Evolutionary conservation across 2,888 invertebrate species (phyloP).

Genomic region (Trichogramma evanescens): DNA sequence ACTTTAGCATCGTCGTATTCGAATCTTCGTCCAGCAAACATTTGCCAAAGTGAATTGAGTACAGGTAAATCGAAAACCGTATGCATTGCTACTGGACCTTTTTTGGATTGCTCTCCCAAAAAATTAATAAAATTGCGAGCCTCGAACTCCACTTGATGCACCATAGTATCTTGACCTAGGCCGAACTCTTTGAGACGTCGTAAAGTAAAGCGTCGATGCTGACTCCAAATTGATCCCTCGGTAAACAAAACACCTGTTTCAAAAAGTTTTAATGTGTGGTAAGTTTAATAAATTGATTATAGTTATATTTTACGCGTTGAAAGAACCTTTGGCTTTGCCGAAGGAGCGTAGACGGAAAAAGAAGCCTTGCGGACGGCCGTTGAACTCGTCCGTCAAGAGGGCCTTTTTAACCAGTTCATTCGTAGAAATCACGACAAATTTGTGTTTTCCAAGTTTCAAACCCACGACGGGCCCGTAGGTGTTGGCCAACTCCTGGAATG

Average conservation of each 20-base stretch:
- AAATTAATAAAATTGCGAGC: slow-evolving; percentile 50
- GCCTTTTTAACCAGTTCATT: slow-evolving; percentile 57
- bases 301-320: background rate
- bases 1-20: slow-evolving; percentile 55
- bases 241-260: slow-evolving; percentile 60
- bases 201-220: slow-evolving; percentile 61
- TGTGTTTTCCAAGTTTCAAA: slow-evolving; percentile 57
- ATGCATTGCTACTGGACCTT: slow-evolving; percentile 50
- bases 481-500: slow-evolving; percentile 54
- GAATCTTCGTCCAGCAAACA: slow-evolving; percentile 62
- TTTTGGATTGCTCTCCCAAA: slow-evolving; percentile 39
- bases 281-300: background rate
- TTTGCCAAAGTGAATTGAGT: slow-evolving; percentile 64
- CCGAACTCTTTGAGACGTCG: slow-evolving; percentile 61
- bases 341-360: slow-evolving; percentile 62
- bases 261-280: background rate
- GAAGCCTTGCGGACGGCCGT: slow-evolving; percentile 66
- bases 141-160: slow-evolving; percentile 55
- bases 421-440: slow-evolving; percentile 58
- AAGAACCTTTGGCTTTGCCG: slow-evolving; percentile 58
- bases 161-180: slow-evolving; percentile 58
- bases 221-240: slow-evolving; percentile 61
- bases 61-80: slow-evolving; percentile 56
- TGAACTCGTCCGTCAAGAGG: slow-evolving; percentile 58
- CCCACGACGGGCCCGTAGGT: slow-evolving; percentile 62